phyloP scores from a whole-genome alignment of 2,888 invertebrate species.

The Nymphalis c-album region DNA sequence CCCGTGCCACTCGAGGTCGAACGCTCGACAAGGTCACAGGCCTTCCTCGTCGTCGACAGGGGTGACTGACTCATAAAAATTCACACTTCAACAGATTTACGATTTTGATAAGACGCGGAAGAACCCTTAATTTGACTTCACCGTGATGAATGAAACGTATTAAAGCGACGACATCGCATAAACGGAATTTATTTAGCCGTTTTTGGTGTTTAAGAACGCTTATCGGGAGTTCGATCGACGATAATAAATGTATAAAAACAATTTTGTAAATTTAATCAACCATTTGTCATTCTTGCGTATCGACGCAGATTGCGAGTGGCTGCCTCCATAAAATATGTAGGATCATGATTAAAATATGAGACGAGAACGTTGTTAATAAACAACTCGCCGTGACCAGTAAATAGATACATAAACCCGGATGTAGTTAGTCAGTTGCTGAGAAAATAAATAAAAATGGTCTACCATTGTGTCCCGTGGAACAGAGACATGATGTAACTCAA shows the following conservation, averaged over 20 bases:
- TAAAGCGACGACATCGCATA: conserved; percentile 29
- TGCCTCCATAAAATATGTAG: conserved; percentile 4
- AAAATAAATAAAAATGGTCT: conserved; percentile 19
- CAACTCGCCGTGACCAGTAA: conserved; percentile 13
- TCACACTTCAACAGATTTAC: conserved; percentile 65
- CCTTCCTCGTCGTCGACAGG: conserved; percentile 46
- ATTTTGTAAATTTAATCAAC: conserved; percentile 24
- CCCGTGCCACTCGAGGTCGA: conserved; percentile 54
- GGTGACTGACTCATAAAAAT: conserved; percentile 71
- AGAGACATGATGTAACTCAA: conserved; percentile 6
- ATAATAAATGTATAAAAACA: conserved; percentile 29
- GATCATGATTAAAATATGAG: conserved; percentile 31
- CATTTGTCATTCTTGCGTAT: conserved; percentile 25
- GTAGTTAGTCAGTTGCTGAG: neutral
- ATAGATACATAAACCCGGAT: conserved; percentile 21
- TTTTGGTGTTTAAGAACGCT: conserved; percentile 15
- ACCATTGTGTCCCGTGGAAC: conserved; percentile 2
- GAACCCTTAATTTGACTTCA: conserved; percentile 41
- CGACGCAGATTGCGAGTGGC: conserved; percentile 12
- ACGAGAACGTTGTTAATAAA: conserved; percentile 27
- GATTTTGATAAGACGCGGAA: conserved; percentile 61
- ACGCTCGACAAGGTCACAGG: conserved; percentile 50
- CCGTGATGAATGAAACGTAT: conserved; percentile 38
- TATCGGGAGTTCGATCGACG: conserved; percentile 19
- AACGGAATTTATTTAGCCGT: conserved; percentile 34